Evolutionary conservation across 2,113 vertebrate genomes (phyloP).

Genomic region (Actinemys pallida): DNA sequence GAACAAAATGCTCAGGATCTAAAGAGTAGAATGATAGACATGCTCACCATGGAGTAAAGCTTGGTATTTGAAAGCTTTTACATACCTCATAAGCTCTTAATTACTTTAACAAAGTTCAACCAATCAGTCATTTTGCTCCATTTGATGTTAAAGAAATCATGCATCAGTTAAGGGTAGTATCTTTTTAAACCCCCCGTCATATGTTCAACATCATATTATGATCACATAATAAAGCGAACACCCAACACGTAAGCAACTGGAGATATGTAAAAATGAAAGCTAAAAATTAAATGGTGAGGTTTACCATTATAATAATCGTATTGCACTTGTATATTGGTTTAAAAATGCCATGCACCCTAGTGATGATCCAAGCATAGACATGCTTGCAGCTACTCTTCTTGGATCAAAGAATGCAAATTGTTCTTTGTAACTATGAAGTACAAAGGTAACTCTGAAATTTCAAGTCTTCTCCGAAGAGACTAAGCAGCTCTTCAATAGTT

Average conservation of each 20-base stretch:
- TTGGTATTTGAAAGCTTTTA: background rate
- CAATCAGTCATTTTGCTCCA: background rate
- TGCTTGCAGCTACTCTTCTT: background rate
- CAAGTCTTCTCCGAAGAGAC: background rate
- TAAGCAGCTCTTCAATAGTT: background rate
- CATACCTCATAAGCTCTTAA: background rate
- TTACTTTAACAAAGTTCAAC: background rate
- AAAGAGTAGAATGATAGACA: background rate
- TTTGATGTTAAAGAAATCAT: background rate
- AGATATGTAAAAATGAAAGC: background rate
- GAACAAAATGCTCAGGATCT: background rate
- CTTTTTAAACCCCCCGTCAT: background rate
- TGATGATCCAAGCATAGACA: background rate
- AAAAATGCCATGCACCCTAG: background rate
- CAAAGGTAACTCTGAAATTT: background rate
- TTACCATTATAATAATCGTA: background rate
- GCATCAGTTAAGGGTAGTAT: background rate
- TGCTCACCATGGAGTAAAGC: background rate
- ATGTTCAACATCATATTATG: background rate
- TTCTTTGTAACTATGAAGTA: background rate
- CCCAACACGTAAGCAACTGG: background rate
- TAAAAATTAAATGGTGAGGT: background rate
- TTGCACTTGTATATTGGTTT: background rate
- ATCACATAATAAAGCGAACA: background rate
- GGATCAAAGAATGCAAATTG: background rate